These are phyloP conservation scores for Clavelina lepadiformis DNA, from an alignment of 23 tunicate genomes.

Conservation along the genomic window DNA sequence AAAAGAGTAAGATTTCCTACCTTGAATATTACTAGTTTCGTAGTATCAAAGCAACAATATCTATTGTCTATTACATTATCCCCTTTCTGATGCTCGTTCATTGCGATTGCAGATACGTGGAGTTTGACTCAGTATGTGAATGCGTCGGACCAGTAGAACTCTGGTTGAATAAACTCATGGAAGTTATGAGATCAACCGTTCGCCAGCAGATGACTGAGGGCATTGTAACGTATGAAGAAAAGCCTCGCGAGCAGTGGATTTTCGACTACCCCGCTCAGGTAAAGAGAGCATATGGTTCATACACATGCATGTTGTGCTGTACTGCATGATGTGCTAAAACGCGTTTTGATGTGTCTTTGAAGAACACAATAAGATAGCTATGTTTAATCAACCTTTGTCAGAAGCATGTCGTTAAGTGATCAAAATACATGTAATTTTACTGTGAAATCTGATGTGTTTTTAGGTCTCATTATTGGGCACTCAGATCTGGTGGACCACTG, in stretches of 20 bases:
- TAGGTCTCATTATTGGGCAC: conserved; percentile 91
- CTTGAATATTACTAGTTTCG: too few relatives aligned
- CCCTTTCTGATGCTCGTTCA: not conserved
- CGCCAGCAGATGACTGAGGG: conserved; percentile 93
- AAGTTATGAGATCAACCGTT: conserved; percentile 89
- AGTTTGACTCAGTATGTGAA: conserved; percentile 74
- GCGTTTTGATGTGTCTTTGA: too few relatives aligned
- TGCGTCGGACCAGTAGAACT: conserved; percentile 90
- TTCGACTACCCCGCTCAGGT: conserved; percentile 99
- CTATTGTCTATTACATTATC: too few relatives aligned
- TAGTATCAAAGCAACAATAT: too few relatives aligned
- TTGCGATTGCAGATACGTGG: conserved; percentile 56
- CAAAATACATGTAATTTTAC: not conserved
- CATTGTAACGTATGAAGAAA: conserved; percentile 94
- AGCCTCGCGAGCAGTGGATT: conserved; percentile 96
- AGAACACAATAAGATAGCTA: too few relatives aligned
- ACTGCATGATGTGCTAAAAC: too few relatives aligned
- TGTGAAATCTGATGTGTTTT: too few relatives aligned
- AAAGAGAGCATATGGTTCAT: too few relatives aligned
- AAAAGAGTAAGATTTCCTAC: conserved; percentile 71
- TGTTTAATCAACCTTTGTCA: too few relatives aligned
- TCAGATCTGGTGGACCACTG: conserved; percentile 99
- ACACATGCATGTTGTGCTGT: too few relatives aligned
- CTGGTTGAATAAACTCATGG: conserved; percentile 86
- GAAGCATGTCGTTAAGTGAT: too few relatives aligned